Conservation (phyloP, 2,888 invertebrate genomes). For the Neoaliturus tenellus region DNA sequence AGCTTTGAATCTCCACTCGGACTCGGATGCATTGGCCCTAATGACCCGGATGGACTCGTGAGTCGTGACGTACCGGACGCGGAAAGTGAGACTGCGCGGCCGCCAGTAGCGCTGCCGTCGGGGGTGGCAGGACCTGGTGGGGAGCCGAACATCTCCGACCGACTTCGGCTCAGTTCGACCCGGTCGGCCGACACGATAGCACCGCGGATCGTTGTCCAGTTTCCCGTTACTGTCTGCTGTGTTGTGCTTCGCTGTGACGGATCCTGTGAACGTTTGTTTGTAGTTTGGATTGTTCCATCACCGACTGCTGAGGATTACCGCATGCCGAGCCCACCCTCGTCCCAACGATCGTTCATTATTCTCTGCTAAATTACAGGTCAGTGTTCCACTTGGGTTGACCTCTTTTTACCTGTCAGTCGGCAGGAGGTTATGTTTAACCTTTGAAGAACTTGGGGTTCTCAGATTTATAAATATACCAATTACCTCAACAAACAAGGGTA, state of each 20-base stretch:
- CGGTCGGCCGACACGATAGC: neutral
- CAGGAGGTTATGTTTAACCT: conserved; percentile 26
- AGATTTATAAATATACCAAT: neutral
- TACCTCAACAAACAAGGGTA: too few relatives aligned
- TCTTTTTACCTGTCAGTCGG: neutral
- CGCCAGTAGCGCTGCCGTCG: neutral
- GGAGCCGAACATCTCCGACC: neutral
- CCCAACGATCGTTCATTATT: neutral
- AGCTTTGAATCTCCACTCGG: neutral
- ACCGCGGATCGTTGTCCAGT: neutral
- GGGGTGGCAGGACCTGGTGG: neutral
- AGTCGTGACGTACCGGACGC: neutral
- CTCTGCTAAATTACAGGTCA: conserved; percentile 22
- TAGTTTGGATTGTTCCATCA: neutral
- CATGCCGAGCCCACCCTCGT: neutral
- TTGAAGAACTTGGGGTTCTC: neutral
- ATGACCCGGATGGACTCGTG: neutral
- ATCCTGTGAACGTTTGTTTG: too few relatives aligned
- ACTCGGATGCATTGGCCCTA: neutral
- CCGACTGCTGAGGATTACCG: neutral
- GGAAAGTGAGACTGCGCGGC: conserved; percentile 1
- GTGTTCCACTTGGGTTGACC: neutral
- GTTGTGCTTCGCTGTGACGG: neutral
- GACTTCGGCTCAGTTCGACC: conserved; percentile 2
- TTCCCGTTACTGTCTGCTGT: neutral